Evolutionary conservation across 2,113 vertebrate genomes (phyloP), one percentile per base, ranked within the genome.

Genomic region (Nymphicus hollandicus): DNA sequence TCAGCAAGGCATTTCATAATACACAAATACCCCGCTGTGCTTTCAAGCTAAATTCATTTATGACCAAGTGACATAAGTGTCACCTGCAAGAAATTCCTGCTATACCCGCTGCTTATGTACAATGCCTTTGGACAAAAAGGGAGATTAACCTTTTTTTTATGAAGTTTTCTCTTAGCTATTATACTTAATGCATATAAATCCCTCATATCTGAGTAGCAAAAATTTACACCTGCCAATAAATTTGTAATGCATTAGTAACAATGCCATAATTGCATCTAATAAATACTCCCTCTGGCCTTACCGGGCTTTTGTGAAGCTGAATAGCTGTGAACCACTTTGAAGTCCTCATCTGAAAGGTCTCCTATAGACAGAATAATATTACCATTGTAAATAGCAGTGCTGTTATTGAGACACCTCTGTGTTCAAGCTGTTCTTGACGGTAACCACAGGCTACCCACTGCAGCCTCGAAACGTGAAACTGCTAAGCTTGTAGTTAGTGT

Each of bases 361-460:
- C 86, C 76, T 79, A 58, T 23, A 79, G 83, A 13, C 81, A 74
- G 70, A 96, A 85, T 56, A 95, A 88, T 94, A 95, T 77, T 49
- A 79, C 81, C 93, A 18, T 92, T 92, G 95, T 86, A 93, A 94
- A 96, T 46, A 74, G 71, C 69, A 87, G 82, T 53, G 15, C 73
- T 76, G 70, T 53, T 86, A 79, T 3, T 64, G 81, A 91, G 82
- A 74, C 61, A 72, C 44, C 58, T 79, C 65, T 87, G 70, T 53
- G 56, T 69, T 93, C 73, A 79, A 85, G 77, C 91, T 94, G 80
- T 81, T 96, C 86, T 60, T 91, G 88, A 93, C 83, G 93, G 83
- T 81, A 92, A 93, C 94, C 91, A 93, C 77, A 79, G 61, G 47
- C 92, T 81, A 19, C 66, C 89, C n/a, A 2, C 71, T 52, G 19